Conservation (phyloP, 2,888 invertebrate genomes). For the Cotesia congregata region DNA sequence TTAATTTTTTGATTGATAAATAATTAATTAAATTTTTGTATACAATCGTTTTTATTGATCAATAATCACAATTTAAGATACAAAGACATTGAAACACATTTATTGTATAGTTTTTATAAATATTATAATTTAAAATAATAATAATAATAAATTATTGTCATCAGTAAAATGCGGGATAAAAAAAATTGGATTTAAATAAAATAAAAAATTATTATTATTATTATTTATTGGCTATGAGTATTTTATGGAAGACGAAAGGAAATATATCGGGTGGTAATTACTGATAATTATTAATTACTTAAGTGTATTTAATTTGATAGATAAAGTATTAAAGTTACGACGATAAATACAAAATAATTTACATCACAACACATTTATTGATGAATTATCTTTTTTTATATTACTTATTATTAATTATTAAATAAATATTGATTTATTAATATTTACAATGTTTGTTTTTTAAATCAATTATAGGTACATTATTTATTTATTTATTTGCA, state of each 20-base stretch:
- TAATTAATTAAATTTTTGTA: neutral
- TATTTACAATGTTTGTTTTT: neutral
- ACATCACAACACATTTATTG: neutral
- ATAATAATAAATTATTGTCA: neutral
- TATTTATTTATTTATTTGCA: neutral
- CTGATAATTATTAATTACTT: neutral
- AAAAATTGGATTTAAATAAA: neutral
- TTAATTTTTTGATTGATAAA: constrained; percentile 6
- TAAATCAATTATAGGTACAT: neutral
- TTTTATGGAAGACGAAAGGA: neutral
- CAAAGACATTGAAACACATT: neutral
- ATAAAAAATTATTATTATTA: neutral
- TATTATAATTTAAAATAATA: neutral
- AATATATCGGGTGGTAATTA: neutral
- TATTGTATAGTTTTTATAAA: neutral
- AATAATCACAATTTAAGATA: constrained; percentile 14
- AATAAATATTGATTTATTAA: neutral
- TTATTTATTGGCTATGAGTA: neutral
- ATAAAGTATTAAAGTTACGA: neutral
- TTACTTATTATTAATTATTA: neutral
- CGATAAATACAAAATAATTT: neutral
- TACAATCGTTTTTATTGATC: neutral
- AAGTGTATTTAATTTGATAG: neutral
- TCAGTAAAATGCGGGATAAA: neutral
- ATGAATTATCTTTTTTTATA: neutral